Evolutionary conservation across 2,888 invertebrate genomes (phyloP), one percentile per base, ranked within the genome.

Genomic region (Ormia ochracea): DNA sequence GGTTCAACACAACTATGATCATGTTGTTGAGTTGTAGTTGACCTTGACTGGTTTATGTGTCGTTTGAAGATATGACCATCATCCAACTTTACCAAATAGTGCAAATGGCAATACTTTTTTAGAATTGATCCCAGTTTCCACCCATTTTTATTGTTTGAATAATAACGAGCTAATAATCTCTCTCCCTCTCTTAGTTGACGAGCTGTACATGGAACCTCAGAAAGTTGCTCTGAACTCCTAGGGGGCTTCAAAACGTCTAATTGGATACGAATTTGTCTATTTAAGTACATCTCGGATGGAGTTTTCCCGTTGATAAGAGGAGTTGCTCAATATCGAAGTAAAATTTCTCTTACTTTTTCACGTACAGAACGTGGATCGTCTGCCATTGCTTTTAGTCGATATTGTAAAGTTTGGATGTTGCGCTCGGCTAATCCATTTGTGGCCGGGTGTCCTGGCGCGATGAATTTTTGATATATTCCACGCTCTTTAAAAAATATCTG

Each of bases 311-410:
- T 72, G 4, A 26, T 19, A 19, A 78, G 50, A 17, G 80, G 69
- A 50, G 81, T 72, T 19, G 66, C 68, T 7, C 81, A 50, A 26
- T 69, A 77, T 3, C 59, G 38, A 48, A 66, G 66, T 14, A 78
- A 26, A 26, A 78, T 73, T 26, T 74, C 63, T 45, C 56, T 31
- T 21, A 69, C 45, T 17, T 69, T 74, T 12, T 74, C 41, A 5
- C 28, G 19, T 9, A 80, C 61, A 12, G 66, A 92, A 91, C 92
- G 92, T 85, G 38, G 21, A 12, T 82, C 68, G 14, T 63, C n/a
- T 19, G 0, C 3, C 78, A 50, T 50, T 6, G 50, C 5, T n/a
- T 26, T 61, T 4, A 72, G 28, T 12, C 52, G 33, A n/a, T 45
- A 43, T 74, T 80, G 77, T 14, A 77, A 10, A 0, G 80, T 78